Conservation (phyloP, 2,113 vertebrate genomes). For the Axis porcinus region DNA sequence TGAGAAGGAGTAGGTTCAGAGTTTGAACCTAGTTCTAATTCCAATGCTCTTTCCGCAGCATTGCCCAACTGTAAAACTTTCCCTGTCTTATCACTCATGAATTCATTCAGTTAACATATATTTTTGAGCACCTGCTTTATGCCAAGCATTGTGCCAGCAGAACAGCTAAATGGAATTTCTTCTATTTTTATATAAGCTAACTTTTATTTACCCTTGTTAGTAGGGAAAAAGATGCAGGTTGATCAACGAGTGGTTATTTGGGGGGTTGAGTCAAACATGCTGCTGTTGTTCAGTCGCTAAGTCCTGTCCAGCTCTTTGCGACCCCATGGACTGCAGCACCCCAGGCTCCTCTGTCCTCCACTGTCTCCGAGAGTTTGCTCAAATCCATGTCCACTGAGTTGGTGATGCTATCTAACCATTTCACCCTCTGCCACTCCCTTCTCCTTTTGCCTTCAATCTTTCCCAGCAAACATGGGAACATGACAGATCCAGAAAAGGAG, state of each 20-base stretch:
- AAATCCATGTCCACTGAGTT: background rate
- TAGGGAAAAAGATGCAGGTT: background rate
- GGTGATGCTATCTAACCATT: background rate
- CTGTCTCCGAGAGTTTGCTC: background rate
- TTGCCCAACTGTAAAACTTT: background rate
- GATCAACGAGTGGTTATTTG: background rate
- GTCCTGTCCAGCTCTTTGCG: background rate
- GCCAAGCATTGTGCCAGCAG: background rate
- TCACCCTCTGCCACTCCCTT: background rate
- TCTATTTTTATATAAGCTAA: background rate
- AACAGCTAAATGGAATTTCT: background rate
- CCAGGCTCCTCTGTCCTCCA: background rate
- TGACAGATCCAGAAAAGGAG: background rate
- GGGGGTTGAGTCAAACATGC: background rate
- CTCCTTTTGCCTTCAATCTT: background rate
- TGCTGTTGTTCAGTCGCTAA: background rate
- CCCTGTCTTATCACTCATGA: background rate
- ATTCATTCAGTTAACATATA: background rate
- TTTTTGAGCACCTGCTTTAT: background rate
- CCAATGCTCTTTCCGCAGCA: background rate
- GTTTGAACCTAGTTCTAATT: background rate
- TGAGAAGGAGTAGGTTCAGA: background rate
- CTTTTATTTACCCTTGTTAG: background rate
- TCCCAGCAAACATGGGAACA: background rate
- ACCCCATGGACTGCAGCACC: background rate